These are phyloP conservation scores for Drosophila melanocephala DNA, from an alignment of 2,888 invertebrate genomes.

Conservation along the genomic window DNA sequence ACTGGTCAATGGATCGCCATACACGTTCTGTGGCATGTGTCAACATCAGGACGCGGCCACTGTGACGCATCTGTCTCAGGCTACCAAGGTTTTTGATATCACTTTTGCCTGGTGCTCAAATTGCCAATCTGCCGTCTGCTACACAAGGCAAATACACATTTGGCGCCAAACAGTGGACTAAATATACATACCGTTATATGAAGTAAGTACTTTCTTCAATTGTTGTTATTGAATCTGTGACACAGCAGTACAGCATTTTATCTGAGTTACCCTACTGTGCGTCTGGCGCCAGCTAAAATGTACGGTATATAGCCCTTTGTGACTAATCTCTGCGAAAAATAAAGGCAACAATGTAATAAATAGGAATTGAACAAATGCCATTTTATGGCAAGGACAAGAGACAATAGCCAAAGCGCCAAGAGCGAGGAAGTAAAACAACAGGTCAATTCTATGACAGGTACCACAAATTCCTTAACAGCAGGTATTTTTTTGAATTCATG, in stretches of 20 bases:
- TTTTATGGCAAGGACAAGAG: constrained; percentile 60
- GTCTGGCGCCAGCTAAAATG: constrained; percentile 70
- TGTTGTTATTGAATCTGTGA: constrained; percentile 40
- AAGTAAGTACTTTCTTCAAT: constrained; percentile 5
- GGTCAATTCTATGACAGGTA: constrained; percentile 51
- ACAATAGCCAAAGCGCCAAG: constrained; percentile 22
- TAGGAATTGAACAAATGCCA: constrained; percentile 44
- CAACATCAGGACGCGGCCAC: constrained; percentile 58
- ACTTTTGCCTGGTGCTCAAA: constrained; percentile 29
- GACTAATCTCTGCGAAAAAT: constrained; percentile 42
- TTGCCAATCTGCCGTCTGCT: constrained; percentile 18
- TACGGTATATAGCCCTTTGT: constrained; percentile 56
- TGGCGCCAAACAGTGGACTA: constrained; percentile 34
- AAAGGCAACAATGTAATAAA: constrained; percentile 40
- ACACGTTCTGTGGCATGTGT: constrained; percentile 63
- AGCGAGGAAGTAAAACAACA: constrained; percentile 46
- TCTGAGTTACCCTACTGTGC: constrained; percentile 54
- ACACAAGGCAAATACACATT: constrained; percentile 16
- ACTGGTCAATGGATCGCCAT: constrained; percentile 51
- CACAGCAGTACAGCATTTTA: constrained; percentile 18
- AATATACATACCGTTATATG: not conserved
- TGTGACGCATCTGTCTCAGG: constrained; percentile 60
- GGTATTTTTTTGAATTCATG: constrained; percentile 25
- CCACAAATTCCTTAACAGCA: constrained; percentile 15
- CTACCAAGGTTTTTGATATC: constrained; percentile 23